These are phyloP conservation scores for Scaptodrosophila lebanonensis DNA, from an alignment of 1,140 invertebrate species.

Conservation along the genomic window DNA sequence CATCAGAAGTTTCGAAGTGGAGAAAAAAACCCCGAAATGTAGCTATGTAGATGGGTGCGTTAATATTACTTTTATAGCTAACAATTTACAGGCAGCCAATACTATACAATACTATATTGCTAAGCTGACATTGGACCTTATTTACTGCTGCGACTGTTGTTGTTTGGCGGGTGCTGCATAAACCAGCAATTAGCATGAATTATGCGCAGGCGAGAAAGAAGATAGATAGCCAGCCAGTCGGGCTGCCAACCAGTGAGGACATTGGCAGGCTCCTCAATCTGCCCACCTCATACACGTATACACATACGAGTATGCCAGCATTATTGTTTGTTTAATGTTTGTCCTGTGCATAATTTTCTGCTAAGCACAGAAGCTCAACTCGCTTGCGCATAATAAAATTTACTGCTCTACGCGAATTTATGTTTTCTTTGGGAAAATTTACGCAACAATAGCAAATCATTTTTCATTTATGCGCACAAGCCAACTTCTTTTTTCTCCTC, in stretches of 20 bases:
- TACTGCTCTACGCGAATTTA: conserved; percentile 54
- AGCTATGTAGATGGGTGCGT: conserved; percentile 13
- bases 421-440: conserved; percentile 42
- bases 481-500: too few relatives aligned
- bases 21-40: conserved; percentile 30
- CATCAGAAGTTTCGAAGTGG: conserved; percentile 27
- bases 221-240: conserved; percentile 27
- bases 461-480: conserved; percentile 47
- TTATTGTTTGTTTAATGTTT: conserved; percentile 44
- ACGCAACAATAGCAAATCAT: conserved; percentile 52
- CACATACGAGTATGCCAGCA: too few relatives aligned
- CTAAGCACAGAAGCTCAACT: conserved; percentile 62
- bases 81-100: conserved; percentile 18
- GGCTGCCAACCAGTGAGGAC: conserved; percentile 7
- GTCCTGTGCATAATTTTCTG: conserved; percentile 46
- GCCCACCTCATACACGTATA: too few relatives aligned
- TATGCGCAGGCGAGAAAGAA: conserved; percentile 19
- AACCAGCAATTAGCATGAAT: conserved; percentile 47
- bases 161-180: conserved; percentile 11
- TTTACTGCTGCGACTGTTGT: conserved; percentile 3
- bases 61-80: conserved; percentile 33
- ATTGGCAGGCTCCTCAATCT: too few relatives aligned
- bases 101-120: conserved; percentile 54
- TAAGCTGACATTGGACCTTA: conserved; percentile 52
- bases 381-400: conserved; percentile 68